Base-by-base conservation (phyloP, 2,888 invertebrate genomes). In the Lucinisca nassula region DNA sequence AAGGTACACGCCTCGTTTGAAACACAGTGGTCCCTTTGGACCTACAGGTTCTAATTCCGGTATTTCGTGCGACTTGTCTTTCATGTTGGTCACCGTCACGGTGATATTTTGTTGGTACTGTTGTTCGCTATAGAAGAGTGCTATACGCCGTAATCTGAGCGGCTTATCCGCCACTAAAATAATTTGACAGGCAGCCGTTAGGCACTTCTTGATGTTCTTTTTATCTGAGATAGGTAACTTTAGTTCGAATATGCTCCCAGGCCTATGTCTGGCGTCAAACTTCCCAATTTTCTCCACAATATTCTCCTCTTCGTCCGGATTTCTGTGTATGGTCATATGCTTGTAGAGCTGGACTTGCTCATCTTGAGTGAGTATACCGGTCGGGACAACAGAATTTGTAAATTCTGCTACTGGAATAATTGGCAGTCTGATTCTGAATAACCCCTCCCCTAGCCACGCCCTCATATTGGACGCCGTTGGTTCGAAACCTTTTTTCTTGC, bases 301-400 rank as follows among this genome's bases (percentile, higher is more conserved):
- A 17, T 82, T 83, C 40, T 75, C 81, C 1, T 85, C 89, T 17
- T 75, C 80, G 21, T 77, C 77, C 12, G 74, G 74, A 55, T 83
- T 85, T 51, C 78, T 73, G 21, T 79, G 82, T 32, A 76, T 45
- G 24, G 89, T 90, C 81, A 86, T 82, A 58, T 87, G 87, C 74
- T 87, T 91, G 79, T 91, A 91, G n/a, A 91, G 75, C 14, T 90
- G 84, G 6, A 90, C 84, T 79, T 90, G 84, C 37, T 89, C 89
- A 14, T 87, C 85, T n/a, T 88, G 82, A 24, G 82, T 81, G 2
- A 91, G 67, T 51, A 91, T 51, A 10, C 80, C 90, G 8, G 88
- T 67, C 35, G 83, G 82, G 1, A 89, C 87, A 3, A 91, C 88
- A 8, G 79, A 75, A 49, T 77, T 70, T 32, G 90, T 90, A 21